A percentile compares a stretch with the other conserved stretches of the same genome.
phyloP scores from a whole-genome alignment of 2,797 vertebrate species.

The Urocyon cinereoargenteus region DNA sequence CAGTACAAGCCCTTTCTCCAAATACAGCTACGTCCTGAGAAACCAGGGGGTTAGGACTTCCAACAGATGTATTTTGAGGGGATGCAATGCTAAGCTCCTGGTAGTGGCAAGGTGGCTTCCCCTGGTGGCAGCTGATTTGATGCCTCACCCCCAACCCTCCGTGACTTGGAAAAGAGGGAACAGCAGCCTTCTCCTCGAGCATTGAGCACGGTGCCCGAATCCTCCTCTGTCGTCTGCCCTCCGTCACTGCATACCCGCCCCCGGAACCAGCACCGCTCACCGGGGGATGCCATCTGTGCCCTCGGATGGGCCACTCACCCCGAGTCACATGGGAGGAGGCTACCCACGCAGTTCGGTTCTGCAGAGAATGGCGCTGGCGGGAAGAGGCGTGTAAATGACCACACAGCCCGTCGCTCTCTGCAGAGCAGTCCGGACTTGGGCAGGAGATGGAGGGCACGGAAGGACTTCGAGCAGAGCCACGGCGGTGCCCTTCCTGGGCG shows the following conservation, averaged over 20 bases:
- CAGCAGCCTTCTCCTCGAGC: neutral
- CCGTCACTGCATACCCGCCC: neutral
- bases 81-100: neutral
- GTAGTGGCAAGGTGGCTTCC: neutral
- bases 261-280: neutral
- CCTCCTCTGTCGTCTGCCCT: neutral
- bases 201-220: neutral
- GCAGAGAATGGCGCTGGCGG: neutral
- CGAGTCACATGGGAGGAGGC: neutral
- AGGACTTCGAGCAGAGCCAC: neutral
- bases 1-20: neutral
- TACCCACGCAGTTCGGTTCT: neutral
- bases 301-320: neutral
- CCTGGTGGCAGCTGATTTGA: neutral
- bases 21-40: neutral
- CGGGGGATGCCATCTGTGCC: neutral
- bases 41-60: rapidly evolving
- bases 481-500: neutral
- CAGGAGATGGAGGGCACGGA: neutral
- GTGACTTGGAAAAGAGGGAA: neutral
- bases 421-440: neutral
- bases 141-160: neutral
- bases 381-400: neutral
- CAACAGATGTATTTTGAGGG: neutral
- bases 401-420: neutral